phyloP scores from a whole-genome alignment of 2,797 vertebrate species.

The Euthynnus affinis region DNA sequence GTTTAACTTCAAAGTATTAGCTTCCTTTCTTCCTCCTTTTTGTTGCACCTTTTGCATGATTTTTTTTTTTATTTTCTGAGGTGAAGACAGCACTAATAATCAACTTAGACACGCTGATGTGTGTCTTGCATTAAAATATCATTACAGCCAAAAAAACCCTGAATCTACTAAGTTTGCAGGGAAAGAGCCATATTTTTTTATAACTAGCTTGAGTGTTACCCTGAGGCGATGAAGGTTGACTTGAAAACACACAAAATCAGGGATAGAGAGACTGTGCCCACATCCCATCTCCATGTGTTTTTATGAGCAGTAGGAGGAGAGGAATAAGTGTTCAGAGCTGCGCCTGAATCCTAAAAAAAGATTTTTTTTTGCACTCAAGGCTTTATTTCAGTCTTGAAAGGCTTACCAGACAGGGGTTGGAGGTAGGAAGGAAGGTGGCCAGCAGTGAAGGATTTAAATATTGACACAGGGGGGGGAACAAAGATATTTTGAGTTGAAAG shows the following conservation, averaged over 20 bases:
- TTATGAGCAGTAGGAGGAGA: constrained; percentile 15
- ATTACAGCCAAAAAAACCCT: not conserved
- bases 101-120: constrained; percentile 1
- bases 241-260: constrained; percentile 28
- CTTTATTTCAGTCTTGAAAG: constrained; percentile 45
- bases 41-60: not conserved
- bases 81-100: not conserved
- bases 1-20: not conserved
- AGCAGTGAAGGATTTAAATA: constrained; percentile 9
- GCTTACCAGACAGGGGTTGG: constrained; percentile 30
- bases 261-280: constrained; percentile 14
- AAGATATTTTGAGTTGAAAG: constrained; percentile 10
- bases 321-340: constrained; percentile 21
- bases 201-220: constrained; percentile 8
- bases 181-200: constrained; percentile 17
- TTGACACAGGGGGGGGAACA: constrained; percentile 4
- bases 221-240: constrained; percentile 22
- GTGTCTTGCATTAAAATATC: not conserved
- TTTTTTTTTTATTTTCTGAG: not conserved
- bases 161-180: not conserved
- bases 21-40: not conserved
- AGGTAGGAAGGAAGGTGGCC: constrained; percentile 4
- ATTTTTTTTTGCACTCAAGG: constrained; percentile 22
- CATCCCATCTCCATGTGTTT: constrained; percentile 16
- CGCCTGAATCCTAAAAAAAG: constrained; percentile 22